These are phyloP conservation scores for Zaprionus inermis DNA, from an alignment of 1,140 invertebrate species.

Conservation along the genomic window DNA sequence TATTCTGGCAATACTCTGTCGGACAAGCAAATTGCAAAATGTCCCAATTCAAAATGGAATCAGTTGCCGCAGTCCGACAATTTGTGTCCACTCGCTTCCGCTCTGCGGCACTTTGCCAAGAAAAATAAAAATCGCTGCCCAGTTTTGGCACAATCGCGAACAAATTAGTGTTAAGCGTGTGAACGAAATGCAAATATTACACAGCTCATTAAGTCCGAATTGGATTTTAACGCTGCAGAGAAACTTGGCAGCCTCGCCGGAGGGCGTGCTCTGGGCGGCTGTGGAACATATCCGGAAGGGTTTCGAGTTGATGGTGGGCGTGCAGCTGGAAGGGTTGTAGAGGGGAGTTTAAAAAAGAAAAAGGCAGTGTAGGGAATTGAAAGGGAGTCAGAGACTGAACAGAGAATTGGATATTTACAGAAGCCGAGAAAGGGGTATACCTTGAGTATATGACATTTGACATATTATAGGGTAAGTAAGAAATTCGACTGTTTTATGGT, in stretches of 20 bases:
- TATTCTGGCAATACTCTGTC: background rate
- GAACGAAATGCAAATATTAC: constrained; percentile 80
- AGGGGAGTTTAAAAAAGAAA: too few relatives aligned
- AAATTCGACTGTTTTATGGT: too few relatives aligned
- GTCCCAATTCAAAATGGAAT: constrained; percentile 9
- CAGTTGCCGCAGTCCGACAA: background rate
- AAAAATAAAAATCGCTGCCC: constrained; percentile 55
- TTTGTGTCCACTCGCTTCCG: background rate
- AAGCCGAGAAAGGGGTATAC: too few relatives aligned
- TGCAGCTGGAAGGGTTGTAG: background rate
- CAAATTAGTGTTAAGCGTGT: constrained; percentile 69
- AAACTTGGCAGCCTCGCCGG: constrained; percentile 42
- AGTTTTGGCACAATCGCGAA: constrained; percentile 48
- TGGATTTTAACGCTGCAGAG: constrained; percentile 56
- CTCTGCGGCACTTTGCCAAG: constrained; percentile 64
- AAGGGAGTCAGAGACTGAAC: background rate
- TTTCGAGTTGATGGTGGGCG: background rate
- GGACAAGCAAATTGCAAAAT: constrained; percentile 36
- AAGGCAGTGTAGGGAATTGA: too few relatives aligned
- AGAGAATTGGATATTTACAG: too few relatives aligned
- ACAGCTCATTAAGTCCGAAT: constrained; percentile 76
- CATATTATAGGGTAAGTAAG: too few relatives aligned
- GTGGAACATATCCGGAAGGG: background rate
- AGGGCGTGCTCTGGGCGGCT: background rate
- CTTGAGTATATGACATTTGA: too few relatives aligned